Conservation (phyloP, 1,140 invertebrate species). For the Papilio machaon region DNA sequence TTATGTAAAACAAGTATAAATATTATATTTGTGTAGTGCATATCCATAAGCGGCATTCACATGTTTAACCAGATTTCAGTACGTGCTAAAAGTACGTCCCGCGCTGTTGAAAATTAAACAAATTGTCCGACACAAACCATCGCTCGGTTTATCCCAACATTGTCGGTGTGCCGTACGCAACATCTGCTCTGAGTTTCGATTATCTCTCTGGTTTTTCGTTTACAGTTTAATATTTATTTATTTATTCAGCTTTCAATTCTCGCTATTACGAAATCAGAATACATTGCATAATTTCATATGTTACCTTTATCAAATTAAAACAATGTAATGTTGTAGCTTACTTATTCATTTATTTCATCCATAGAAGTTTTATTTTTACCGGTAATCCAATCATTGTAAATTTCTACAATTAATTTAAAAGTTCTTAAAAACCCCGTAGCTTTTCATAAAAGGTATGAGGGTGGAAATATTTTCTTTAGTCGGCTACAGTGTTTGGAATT, state of each 20-base stretch:
- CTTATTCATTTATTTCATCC: background rate
- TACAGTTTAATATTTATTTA: slow-evolving; percentile 13
- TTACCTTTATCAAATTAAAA: background rate
- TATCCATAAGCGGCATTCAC: background rate
- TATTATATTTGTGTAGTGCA: background rate
- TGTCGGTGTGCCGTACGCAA: background rate
- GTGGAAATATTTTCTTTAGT: slow-evolving; percentile 61
- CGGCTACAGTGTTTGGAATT: slow-evolving; percentile 64
- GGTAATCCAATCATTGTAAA: background rate
- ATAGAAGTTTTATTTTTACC: background rate
- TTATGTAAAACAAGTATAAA: background rate
- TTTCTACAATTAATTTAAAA: too few relatives aligned
- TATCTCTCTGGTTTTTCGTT: slow-evolving; percentile 28
- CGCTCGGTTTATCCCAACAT: slow-evolving; percentile 26
- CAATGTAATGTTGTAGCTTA: background rate
- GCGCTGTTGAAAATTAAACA: slow-evolving; percentile 35
- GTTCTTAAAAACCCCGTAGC: background rate
- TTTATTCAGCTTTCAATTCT: slow-evolving; percentile 25
- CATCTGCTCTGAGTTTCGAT: slow-evolving; percentile 28
- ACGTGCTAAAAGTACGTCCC: slow-evolving; percentile 28
- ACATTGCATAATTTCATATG: background rate
- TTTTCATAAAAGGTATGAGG: slow-evolving; percentile 26
- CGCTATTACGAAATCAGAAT: background rate
- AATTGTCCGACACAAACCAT: slow-evolving; percentile 33
- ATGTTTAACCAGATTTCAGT: slow-evolving; percentile 29